Percentiles rank a stretch among this genome's conserved stretches.
Evolutionary conservation across 2,888 invertebrate species (phyloP).

Genomic region (Caradrina kadenii): DNA sequence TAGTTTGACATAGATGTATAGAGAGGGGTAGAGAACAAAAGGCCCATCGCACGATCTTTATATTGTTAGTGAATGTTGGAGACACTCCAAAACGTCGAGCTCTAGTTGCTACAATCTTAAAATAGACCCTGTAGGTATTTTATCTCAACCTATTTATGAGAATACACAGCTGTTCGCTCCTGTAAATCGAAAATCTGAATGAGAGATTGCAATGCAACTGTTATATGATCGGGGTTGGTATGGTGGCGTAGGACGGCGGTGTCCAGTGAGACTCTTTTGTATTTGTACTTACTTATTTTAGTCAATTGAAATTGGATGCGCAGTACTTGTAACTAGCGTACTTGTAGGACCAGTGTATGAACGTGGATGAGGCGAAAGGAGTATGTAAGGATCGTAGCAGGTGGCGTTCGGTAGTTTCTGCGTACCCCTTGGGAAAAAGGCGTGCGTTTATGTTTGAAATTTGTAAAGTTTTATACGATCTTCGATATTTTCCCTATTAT

Average conservation of each 20-base stretch:
- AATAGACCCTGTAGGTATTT: conserved; percentile 83
- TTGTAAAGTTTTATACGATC: neutral
- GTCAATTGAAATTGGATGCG: too few species aligned
- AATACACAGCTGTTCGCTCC: conserved; percentile 75
- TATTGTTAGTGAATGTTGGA: conserved; percentile 81
- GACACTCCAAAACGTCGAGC: conserved; percentile 83
- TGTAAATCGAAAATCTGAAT: conserved; percentile 66
- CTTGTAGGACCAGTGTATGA: too few species aligned
- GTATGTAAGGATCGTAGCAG: too few species aligned
- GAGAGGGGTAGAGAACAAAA: conserved; percentile 69
- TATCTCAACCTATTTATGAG: conserved; percentile 80
- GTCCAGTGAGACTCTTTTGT: neutral
- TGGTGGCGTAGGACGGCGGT: neutral
- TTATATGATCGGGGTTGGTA: conserved; percentile 28
- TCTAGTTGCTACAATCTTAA: conserved; percentile 82
- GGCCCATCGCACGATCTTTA: conserved; percentile 67
- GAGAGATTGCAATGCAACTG: conserved; percentile 43
- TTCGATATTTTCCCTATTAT: neutral
- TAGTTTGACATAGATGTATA: conserved; percentile 20
- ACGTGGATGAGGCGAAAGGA: too few species aligned
- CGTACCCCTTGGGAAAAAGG: too few species aligned
- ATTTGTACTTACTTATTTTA: too few species aligned
- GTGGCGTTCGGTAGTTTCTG: too few species aligned
- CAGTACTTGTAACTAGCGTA: too few species aligned
- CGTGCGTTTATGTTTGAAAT: too few species aligned